Evolutionary conservation across 2,113 vertebrate species (phyloP).

Genomic region (Nesogale talazaci): DNA sequence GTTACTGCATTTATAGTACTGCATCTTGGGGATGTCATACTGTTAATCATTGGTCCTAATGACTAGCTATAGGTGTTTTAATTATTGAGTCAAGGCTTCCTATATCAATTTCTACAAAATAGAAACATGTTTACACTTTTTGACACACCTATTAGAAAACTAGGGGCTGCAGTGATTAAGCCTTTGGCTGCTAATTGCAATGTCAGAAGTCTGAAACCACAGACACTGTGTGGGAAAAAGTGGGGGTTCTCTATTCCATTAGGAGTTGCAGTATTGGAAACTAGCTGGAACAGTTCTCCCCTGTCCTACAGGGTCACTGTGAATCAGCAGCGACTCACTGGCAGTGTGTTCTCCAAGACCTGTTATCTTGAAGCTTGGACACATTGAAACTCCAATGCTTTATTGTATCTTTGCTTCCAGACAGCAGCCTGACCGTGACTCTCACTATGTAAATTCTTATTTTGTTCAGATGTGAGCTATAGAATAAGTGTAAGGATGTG

Average conservation of each 20-base stretch:
- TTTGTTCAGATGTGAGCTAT: conserved; percentile 18
- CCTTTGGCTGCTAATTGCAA: too few species aligned
- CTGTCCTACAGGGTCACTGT: too few species aligned
- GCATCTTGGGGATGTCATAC: neutral
- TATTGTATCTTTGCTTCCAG: neutral
- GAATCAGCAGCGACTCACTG: too few species aligned
- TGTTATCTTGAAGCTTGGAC: neutral
- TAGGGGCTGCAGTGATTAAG: too few species aligned
- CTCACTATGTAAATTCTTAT: conserved; percentile 41
- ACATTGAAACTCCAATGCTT: neutral
- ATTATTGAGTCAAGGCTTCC: neutral
- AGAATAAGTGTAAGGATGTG: neutral
- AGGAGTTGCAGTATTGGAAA: too few species aligned
- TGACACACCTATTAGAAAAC: neutral
- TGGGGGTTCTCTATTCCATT: too few species aligned
- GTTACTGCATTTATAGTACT: neutral
- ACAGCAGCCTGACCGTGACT: neutral
- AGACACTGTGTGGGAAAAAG: too few species aligned
- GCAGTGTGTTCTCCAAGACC: neutral
- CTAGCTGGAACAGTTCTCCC: too few species aligned
- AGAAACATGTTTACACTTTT: neutral
- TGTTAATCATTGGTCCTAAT: neutral
- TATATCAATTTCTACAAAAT: too few species aligned
- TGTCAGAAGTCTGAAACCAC: too few species aligned
- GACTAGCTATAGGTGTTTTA: neutral